These are phyloP conservation scores for Centruroides vittatus DNA, from an alignment of 1,140 invertebrate genomes.

Conservation along the genomic window DNA sequence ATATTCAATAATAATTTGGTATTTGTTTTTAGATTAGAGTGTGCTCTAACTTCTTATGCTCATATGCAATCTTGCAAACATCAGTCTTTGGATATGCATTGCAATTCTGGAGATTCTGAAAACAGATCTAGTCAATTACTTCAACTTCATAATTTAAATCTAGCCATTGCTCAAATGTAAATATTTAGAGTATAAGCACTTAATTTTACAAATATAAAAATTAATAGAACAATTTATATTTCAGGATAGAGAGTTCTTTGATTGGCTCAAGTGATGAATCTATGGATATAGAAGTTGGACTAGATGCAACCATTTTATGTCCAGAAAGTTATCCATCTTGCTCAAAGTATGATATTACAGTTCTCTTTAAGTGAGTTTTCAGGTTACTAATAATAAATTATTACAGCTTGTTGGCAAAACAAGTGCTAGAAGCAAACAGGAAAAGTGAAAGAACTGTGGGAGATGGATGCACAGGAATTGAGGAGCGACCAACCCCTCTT, in stretches of 20 bases:
- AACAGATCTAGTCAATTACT: not conserved
- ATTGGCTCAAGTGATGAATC: not conserved
- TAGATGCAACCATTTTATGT: not conserved
- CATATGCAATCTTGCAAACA: not conserved
- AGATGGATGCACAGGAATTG: not conserved
- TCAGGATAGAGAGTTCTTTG: not conserved
- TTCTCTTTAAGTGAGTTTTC: not conserved
- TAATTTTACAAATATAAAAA: not conserved
- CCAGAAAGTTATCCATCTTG: not conserved
- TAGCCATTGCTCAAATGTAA: not conserved
- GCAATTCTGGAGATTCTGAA: not conserved
- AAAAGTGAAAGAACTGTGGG: not conserved
- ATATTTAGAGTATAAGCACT: not conserved
- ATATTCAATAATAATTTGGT: not conserved
- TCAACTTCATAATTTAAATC: not conserved
- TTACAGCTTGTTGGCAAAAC: not conserved
- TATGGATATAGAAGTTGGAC: not conserved
- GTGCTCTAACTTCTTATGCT: not conserved
- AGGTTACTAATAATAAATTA: not conserved
- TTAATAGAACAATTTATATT: not conserved
- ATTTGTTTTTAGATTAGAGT: not conserved
- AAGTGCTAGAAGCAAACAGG: not conserved
- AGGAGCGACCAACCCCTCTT: not conserved
- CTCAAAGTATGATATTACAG: not conserved
- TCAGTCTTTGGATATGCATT: not conserved